A percentile compares a stretch with the other conserved stretches of the same genome.
Conservation (phyloP, 2,113 vertebrate species). For the Nerophis lumbriciformis region DNA sequence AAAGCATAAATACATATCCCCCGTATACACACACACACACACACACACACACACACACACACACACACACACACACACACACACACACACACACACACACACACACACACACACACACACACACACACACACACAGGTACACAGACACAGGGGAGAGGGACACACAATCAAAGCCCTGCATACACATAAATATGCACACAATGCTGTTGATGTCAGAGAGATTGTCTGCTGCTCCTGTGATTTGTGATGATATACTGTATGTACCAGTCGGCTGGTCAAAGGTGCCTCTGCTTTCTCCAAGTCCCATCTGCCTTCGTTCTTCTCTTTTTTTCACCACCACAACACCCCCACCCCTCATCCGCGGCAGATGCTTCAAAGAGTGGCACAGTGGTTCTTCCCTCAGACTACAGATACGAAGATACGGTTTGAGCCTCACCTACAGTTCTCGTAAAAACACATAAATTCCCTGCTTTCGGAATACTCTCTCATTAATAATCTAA, state of each 20-base stretch:
- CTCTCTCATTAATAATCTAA: too few relatives aligned
- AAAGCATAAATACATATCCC: constrained; percentile 4
- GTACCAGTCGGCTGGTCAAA: constrained; percentile 32
- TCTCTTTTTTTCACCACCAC: neutral
- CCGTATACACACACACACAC: neutral
- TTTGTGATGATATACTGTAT: constrained; percentile 13
- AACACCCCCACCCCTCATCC: neutral
- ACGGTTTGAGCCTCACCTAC: too few relatives aligned
- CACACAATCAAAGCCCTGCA: constrained; percentile 3
- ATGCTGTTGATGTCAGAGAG: neutral
- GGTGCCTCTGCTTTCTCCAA: constrained; percentile 20
- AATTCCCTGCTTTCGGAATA: too few relatives aligned
- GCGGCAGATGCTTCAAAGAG: too few relatives aligned
- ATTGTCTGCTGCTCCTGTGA: constrained; percentile 5
- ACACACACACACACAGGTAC: neutral
- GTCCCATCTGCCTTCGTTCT: constrained; percentile 29
- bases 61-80: neutral
- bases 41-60: neutral
- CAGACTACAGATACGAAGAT: too few relatives aligned
- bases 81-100: neutral
- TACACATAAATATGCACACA: neutral
- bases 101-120: neutral
- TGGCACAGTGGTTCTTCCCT: too few relatives aligned
- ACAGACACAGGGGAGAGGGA: neutral
- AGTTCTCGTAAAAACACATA: too few relatives aligned